Conservation (phyloP, 2,888 invertebrate species). For the Hyposoter didymator region DNA sequence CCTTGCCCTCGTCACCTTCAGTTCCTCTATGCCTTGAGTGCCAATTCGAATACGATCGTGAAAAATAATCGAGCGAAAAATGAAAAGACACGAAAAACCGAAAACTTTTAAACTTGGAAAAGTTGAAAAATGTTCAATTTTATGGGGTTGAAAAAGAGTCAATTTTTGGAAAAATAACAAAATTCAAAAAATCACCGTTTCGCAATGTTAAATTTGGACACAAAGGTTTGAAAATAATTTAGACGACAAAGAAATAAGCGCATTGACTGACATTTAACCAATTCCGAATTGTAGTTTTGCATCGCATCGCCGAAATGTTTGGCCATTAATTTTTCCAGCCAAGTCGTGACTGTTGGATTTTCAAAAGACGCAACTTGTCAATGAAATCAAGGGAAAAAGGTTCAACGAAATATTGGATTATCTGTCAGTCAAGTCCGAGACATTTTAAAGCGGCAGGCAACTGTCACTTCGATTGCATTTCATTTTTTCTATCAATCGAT, state of each 20-base stretch:
- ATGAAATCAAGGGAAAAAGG: slow-evolving; percentile 11
- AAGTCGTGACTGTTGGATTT: background rate
- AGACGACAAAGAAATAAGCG: background rate
- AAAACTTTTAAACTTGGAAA: background rate
- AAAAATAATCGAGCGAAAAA: background rate
- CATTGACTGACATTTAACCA: slow-evolving; percentile 74
- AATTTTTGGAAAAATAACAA: background rate
- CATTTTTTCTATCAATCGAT: slow-evolving; percentile 1
- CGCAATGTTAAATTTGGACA: background rate
- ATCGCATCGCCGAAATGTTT: slow-evolving; percentile 69
- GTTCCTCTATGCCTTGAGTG: slow-evolving; percentile 74
- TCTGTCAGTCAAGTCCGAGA: slow-evolving; percentile 45
- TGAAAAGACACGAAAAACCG: background rate
- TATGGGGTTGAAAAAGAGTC: background rate
- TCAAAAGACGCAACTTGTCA: background rate
- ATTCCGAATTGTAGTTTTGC: slow-evolving; percentile 75
- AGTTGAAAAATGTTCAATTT: background rate
- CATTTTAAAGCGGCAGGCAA: slow-evolving; percentile 42
- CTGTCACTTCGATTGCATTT: slow-evolving; percentile 23
- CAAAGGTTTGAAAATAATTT: background rate
- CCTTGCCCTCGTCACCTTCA: slow-evolving; percentile 70
- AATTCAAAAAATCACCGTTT: background rate
- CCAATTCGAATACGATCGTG: background rate
- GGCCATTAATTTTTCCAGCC: slow-evolving; percentile 54
- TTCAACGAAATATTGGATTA: slow-evolving; percentile 12